Conservation (phyloP, 2,113 vertebrate genomes). For the Chionodraco myersi region DNA sequence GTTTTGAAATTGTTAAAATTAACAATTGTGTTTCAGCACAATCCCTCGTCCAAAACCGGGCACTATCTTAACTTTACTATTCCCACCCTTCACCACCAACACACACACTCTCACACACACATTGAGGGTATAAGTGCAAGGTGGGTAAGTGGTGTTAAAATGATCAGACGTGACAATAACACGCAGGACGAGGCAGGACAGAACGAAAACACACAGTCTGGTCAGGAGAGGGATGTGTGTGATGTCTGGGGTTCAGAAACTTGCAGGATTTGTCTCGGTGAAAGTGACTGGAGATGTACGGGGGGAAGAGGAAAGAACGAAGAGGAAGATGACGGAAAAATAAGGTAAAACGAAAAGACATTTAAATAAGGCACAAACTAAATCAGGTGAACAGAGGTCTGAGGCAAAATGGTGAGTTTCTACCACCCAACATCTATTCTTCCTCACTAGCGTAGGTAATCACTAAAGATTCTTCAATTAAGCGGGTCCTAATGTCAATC, state of each 20-base stretch:
- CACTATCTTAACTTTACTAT: neutral
- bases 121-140: conserved; percentile 28
- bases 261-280: conserved; percentile 17
- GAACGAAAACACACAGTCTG: conserved; percentile 39
- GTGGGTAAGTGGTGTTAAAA: conserved; percentile 42
- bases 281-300: conserved; percentile 18
- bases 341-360: conserved; percentile 20
- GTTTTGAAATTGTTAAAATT: neutral
- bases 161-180: conserved; percentile 26
- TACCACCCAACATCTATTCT: neutral
- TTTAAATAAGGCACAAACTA: conserved; percentile 42
- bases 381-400: conserved; percentile 36
- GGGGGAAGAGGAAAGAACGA: conserved; percentile 6
- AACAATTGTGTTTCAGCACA: conserved; percentile 5
- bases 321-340: neutral
- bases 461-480: neutral
- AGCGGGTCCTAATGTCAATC: neutral
- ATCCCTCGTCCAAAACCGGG: neutral
- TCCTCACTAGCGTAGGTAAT: neutral
- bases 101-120: conserved; percentile 33
- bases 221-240: conserved; percentile 29
- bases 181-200: conserved; percentile 37
- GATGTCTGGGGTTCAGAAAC: conserved; percentile 12
- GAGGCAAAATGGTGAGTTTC: conserved; percentile 8
- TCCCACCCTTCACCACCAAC: neutral